Evolutionary conservation across 1,140 invertebrate genomes (phyloP).

Genomic region (Antheraea pernyi): DNA sequence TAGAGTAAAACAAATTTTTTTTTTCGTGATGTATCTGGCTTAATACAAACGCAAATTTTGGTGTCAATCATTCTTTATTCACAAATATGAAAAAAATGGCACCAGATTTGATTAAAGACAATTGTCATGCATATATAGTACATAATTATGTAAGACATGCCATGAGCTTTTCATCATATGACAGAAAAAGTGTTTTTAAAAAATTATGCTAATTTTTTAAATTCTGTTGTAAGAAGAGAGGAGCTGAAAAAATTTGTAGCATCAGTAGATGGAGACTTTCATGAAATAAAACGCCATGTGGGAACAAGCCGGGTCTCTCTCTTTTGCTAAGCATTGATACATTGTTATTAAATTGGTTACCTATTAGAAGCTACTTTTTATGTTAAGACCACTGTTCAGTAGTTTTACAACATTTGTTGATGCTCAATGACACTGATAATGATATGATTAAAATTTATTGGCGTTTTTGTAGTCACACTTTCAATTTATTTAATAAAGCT

Average conservation of each 20-base stretch:
- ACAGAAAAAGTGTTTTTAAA: constrained; percentile 41
- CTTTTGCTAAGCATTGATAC: no score
- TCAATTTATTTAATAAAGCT: no score
- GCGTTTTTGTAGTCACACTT: no score
- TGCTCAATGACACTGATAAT: no score
- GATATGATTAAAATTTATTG: no score
- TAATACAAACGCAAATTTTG: constrained; percentile 41
- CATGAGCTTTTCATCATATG: constrained; percentile 32
- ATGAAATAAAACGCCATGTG: constrained; percentile 36
- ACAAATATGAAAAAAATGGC: constrained; percentile 30
- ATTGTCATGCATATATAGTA: constrained; percentile 40
- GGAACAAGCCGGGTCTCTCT: constrained; percentile 2
- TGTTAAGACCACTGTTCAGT: no score
- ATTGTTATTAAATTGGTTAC: no score
- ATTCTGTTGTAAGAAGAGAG: constrained; percentile 35
- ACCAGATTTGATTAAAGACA: constrained; percentile 33
- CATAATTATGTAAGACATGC: constrained; percentile 34
- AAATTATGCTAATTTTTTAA: constrained; percentile 37
- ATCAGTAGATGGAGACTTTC: constrained; percentile 34
- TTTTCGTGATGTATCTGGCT: constrained; percentile 31
- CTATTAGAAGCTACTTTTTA: no score
- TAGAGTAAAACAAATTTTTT: constrained; percentile 25
- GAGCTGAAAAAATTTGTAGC: constrained; percentile 40
- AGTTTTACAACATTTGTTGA: no score
- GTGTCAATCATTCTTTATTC: constrained; percentile 33